phyloP scores from a whole-genome alignment of 2,888 invertebrate species.

The Strigamia transsilvanica region DNA sequence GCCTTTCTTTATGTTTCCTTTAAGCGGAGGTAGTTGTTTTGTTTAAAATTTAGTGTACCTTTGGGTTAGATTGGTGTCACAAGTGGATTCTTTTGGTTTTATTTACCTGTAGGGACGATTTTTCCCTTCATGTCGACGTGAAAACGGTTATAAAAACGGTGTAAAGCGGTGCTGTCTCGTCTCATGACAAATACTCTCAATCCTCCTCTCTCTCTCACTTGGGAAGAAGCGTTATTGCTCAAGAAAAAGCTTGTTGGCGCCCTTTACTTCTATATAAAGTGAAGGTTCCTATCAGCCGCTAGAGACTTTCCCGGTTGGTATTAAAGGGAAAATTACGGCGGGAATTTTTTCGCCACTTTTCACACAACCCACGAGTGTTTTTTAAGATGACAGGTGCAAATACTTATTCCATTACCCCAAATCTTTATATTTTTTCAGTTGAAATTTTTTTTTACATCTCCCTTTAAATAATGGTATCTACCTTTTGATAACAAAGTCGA shows the following conservation, averaged over 20 bases:
- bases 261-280: conserved; percentile 49
- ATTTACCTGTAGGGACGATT: conserved; percentile 53
- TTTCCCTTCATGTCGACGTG: conserved; percentile 40
- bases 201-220: conserved; percentile 48
- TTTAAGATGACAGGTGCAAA: conserved; percentile 29
- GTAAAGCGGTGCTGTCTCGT: conserved; percentile 46
- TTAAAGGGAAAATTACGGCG: conserved; percentile 48
- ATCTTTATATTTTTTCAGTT: neutral
- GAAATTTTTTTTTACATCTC: neutral
- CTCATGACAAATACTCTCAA: conserved; percentile 49
- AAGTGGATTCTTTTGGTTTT: conserved; percentile 50
- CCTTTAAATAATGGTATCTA: conserved; percentile 39
- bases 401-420: conserved; percentile 4
- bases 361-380: neutral
- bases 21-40: neutral
- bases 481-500: neutral
- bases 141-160: conserved; percentile 41
- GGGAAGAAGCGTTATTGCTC: conserved; percentile 49
- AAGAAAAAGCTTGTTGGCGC: conserved; percentile 49
- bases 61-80: conserved; percentile 49
- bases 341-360: conserved; percentile 10
- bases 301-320: conserved; percentile 32
- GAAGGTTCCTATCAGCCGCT: conserved; percentile 46
- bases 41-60: conserved; percentile 39
- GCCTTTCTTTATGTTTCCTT: neutral